Evolutionary conservation across 2,888 invertebrate species (phyloP), one percentile per base, ranked within the genome.

Genomic region (Petrolisthes manimaculis): DNA sequence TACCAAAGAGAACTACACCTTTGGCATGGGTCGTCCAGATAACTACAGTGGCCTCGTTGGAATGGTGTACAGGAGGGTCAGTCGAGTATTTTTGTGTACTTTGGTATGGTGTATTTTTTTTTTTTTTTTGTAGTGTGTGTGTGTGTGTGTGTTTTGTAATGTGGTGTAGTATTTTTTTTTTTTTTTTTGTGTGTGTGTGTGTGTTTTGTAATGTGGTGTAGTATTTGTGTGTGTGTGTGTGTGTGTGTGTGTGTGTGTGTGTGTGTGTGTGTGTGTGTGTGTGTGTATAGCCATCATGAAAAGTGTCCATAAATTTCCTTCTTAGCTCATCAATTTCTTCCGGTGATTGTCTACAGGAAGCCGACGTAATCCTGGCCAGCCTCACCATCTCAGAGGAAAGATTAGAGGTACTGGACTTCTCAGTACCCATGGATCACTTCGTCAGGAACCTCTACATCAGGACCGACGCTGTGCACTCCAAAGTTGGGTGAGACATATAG

Each of bases 11-110:
- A 51, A 88, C 37, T 61, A 37, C 12, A 9, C 82, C 6, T 88
- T 88, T 51, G 89, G 89, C 12, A 67, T 81, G 0, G 89, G 89
- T 6, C 55, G 53, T 4, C 18, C 67, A 4, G 89, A 84, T 74
- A 89, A 89, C 84, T 82, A 84, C 69, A 81, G 84, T 54, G 89
- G 89, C 18, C 71, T 89, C n/a, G 86, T 87, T 9, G 89, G 89
- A 24, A 87, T 89, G 81, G 71, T 89, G 14, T 71, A 71, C 80
- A 86, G 81, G 21, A 37, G 77, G 84, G 86, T 89, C 54, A 84
- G 75, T 80, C 55, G 8, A 37, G 0, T 37, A 37, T 37, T 37
- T 37, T 37, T 37, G n/a, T 37, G 37, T 37, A 37, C 37, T 37
- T 37, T 37, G 37, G 37, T 2, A 37, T 37, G 37, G 37, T 37